phyloP scores from a whole-genome alignment of 2,113 vertebrate species.

The Lipotes vexillifer region DNA sequence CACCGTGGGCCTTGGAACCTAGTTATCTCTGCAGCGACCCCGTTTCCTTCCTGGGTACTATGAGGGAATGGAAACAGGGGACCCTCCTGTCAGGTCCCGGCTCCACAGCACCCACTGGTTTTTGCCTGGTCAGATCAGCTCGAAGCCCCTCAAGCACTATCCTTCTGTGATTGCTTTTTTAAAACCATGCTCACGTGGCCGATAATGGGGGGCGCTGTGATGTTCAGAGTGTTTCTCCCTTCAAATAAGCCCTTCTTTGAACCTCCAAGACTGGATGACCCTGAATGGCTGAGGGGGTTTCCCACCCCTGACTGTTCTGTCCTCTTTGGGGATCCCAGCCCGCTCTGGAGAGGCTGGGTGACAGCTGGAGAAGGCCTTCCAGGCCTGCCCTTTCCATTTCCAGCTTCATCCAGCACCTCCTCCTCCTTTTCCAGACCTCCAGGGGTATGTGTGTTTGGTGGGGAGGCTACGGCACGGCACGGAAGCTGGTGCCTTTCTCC shows the following conservation, averaged over 20 bases:
- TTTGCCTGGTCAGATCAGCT: not conserved
- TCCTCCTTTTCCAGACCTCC: not conserved
- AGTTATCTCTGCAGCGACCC: not conserved
- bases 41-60: not conserved
- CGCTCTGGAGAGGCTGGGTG: not conserved
- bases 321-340: not conserved
- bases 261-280: not conserved
- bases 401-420: not conserved
- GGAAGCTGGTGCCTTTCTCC: not conserved
- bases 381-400: not conserved
- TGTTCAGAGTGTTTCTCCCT: not conserved
- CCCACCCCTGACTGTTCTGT: not conserved
- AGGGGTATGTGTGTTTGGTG: not conserved
- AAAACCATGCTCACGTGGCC: not conserved
- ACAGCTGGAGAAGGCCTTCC: not conserved
- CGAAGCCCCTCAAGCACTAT: not conserved
- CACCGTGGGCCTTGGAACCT: not conserved
- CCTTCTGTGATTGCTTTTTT: not conserved
- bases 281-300: not conserved
- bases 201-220: not conserved
- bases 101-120: not conserved
- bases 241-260: not conserved
- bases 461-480: not conserved
- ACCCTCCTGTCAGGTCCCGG: not conserved
- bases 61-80: not conserved